These are phyloP conservation scores for Corythornis cristatus DNA, from an alignment of 2,113 vertebrate genomes.

Conservation along the genomic window DNA sequence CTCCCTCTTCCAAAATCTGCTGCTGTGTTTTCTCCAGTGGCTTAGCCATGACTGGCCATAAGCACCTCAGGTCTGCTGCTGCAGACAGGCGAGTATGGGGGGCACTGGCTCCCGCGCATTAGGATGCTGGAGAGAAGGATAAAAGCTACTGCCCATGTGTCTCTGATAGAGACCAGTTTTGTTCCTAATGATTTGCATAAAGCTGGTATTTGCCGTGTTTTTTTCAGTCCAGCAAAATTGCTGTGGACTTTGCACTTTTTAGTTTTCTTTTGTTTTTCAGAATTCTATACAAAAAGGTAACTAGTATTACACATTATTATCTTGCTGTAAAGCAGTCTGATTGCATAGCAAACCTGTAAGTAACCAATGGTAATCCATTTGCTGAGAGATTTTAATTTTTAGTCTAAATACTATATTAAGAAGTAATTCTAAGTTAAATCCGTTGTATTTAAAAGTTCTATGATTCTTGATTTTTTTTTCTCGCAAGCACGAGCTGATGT, in stretches of 20 bases:
- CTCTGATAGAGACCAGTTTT: background rate
- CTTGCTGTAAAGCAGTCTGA: background rate
- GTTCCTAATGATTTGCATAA: background rate
- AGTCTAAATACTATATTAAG: background rate
- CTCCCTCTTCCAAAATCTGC: background rate
- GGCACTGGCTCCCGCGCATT: background rate
- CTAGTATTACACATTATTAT: background rate
- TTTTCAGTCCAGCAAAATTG: background rate
- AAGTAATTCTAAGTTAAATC: background rate
- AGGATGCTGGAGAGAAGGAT: background rate
- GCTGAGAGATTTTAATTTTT: background rate
- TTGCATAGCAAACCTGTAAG: background rate
- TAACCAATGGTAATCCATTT: background rate
- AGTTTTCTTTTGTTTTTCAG: background rate
- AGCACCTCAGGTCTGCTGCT: background rate
- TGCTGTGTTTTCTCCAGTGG: background rate
- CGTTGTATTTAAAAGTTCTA: background rate
- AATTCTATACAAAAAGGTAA: background rate
- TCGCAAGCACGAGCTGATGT: background rate
- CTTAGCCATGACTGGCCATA: background rate
- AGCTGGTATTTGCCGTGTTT: background rate
- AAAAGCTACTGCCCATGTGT: background rate
- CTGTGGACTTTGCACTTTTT: too few species aligned
- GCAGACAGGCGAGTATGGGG: background rate
- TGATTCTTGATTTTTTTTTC: background rate